Percentiles rank a stretch among this genome's conserved stretches.
phyloP scores from a whole-genome alignment of 2,113 vertebrate species.

The Propithecus coquereli region DNA sequence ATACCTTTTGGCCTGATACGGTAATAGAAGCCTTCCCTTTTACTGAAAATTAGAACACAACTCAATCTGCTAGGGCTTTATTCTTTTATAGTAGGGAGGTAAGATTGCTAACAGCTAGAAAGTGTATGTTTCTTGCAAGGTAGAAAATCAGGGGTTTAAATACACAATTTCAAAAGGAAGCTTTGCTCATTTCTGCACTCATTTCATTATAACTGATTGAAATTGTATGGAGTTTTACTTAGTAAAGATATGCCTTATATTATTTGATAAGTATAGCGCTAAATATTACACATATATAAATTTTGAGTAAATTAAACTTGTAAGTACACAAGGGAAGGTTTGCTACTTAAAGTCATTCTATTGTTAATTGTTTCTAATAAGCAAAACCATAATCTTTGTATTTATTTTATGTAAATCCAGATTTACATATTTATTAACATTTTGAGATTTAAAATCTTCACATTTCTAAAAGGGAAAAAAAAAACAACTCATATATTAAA shows the following conservation, averaged over 20 bases:
- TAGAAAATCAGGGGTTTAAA: background rate
- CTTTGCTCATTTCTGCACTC: background rate
- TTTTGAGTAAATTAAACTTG: conserved; percentile 7
- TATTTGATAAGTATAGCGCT: background rate
- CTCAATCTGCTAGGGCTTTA: background rate
- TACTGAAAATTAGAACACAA: conserved; percentile 8
- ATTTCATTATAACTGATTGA: background rate
- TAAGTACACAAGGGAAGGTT: background rate
- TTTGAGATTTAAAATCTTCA: background rate
- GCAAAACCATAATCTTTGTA: background rate
- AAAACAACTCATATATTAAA: background rate
- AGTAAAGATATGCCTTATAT: background rate
- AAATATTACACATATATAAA: background rate
- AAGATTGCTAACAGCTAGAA: background rate
- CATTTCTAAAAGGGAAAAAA: background rate
- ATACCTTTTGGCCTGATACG: background rate
- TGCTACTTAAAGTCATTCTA: background rate
- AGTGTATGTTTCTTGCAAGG: background rate
- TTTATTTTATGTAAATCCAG: conserved; percentile 1
- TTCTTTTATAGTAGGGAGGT: background rate
- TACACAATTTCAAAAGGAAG: background rate
- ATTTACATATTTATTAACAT: background rate
- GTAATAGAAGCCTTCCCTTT: conserved; percentile 27
- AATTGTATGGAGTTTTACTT: background rate
- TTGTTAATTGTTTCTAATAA: background rate